Percentiles rank a stretch among this genome's conserved stretches.
These are phyloP conservation scores for Meandrina meandrites DNA, from an alignment of 92 coral and sea anemone genomes.

Conservation along the genomic window DNA sequence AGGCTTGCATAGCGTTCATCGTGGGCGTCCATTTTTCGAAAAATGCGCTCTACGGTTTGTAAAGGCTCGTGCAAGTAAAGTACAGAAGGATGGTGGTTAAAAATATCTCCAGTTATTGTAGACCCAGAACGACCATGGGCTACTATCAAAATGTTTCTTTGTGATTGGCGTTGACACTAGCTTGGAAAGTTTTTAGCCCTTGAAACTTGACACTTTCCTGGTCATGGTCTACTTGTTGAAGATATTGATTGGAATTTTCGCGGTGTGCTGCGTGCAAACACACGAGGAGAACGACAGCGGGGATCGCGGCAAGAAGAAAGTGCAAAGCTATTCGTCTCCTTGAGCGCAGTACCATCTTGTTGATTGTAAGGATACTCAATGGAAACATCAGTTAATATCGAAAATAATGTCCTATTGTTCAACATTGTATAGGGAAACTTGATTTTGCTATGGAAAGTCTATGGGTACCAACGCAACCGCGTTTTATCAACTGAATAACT, in stretches of 20 bases:
- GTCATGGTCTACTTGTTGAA: neutral
- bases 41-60: constrained; percentile 39
- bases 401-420: neutral
- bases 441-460: neutral
- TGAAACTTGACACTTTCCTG: neutral
- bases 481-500: neutral
- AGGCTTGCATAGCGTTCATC: constrained; percentile 8
- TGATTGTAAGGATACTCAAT: neutral
- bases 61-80: constrained; percentile 51
- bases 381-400: too few species aligned
- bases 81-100: constrained; percentile 48
- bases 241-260: neutral
- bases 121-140: constrained; percentile 62
- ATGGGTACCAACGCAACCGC: neutral
- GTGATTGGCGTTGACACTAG: neutral
- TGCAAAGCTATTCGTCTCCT: neutral
- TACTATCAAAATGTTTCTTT: constrained; percentile 33
- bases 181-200: neutral
- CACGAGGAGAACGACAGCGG: neutral
- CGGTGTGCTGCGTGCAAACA: neutral
- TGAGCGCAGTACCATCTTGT: constrained; percentile 21
- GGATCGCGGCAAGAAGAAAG: neutral
- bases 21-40: neutral
- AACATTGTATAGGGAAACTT: neutral
- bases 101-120: constrained; percentile 39